Evolutionary conservation across 2,113 vertebrate genomes (phyloP), one percentile per base, ranked within the genome.

Genomic region (Odontophorus gujanensis): DNA sequence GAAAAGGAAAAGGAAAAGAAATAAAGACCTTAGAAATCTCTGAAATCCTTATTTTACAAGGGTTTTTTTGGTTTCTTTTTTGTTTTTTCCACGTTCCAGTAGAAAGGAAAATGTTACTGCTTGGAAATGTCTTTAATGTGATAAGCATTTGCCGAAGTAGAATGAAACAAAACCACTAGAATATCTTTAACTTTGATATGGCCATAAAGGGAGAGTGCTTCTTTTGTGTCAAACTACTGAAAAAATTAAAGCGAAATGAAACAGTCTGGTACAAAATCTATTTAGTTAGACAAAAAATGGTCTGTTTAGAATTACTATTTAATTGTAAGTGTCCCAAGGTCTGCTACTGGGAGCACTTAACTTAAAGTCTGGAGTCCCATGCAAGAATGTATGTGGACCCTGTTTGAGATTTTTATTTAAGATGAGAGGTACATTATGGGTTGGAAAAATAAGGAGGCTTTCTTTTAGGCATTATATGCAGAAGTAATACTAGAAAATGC

Each of bases 161-260:
- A 77, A 72, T 38, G 68, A 87, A 94, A 91, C n/a, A 79, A 96
- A 93, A 24, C 12, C n/a, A n/a, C 20, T 28, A 22, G 53, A 74
- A 55, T 57, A 34, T 69, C 62, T 91, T 74, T 36, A 78, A 51
- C 43, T 62, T 71, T 21, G 30, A 34, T 36, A 34, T 4, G 19
- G 40, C 40, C 65, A 14, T 66, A 50, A 79, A 85, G 45, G 51
- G 13, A 58, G n/a, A 92, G 28, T 30, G 85, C 48, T 30, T 84
- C 30, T 21, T 51, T 71, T 57, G 51, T 81, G 77, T 45, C 38
- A 18, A 57, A 34, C 2, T 55, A 18, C 81, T 87, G 66, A 74
- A 87, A 92, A 81, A 38, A n/a, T 62, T 84, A 21, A 81, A 81
- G 6, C 14, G 47, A 82, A 88, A 57, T 20, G 45, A 92, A 84